A percentile compares a stretch with the other conserved stretches of the same genome.
Evolutionary conservation across 2,888 invertebrate species (phyloP).

Genomic region (Hypsopygia costalis): DNA sequence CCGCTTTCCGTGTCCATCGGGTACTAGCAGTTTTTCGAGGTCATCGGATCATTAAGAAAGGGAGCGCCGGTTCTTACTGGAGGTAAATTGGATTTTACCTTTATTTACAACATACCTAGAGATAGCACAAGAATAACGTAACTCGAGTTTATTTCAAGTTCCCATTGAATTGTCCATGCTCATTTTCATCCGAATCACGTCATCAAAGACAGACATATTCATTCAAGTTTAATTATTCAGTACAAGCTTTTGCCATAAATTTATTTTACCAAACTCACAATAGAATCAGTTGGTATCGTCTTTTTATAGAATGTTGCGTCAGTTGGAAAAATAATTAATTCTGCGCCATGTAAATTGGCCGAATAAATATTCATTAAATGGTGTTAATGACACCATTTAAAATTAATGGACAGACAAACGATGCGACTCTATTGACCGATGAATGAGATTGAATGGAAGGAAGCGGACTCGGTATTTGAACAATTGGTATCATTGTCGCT

Average conservation of each 20-base stretch:
- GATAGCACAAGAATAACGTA: too few relatives aligned
- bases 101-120: too few relatives aligned
- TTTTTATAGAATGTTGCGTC: background rate
- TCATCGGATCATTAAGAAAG: too few relatives aligned
- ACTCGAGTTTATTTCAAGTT: too few relatives aligned
- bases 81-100: too few relatives aligned
- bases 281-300: slow-evolving; percentile 1
- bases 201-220: background rate
- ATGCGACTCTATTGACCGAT: slow-evolving; percentile 24
- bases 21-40: too few relatives aligned
- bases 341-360: background rate
- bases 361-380: slow-evolving; percentile 8
- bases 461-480: slow-evolving; percentile 33
- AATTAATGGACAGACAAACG: slow-evolving; percentile 21
- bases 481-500: slow-evolving; percentile 44
- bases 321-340: slow-evolving; percentile 2
- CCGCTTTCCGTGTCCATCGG: too few relatives aligned
- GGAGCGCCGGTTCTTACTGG: too few relatives aligned
- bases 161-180: too few relatives aligned
- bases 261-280: background rate
- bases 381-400: slow-evolving; percentile 22
- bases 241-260: background rate
- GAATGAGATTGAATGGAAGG: slow-evolving; percentile 39
- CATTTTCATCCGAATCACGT: too few relatives aligned
- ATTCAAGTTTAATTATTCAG: background rate